Base-by-base conservation (phyloP, 2,113 vertebrate species). In the Dinomys branickii region DNA sequence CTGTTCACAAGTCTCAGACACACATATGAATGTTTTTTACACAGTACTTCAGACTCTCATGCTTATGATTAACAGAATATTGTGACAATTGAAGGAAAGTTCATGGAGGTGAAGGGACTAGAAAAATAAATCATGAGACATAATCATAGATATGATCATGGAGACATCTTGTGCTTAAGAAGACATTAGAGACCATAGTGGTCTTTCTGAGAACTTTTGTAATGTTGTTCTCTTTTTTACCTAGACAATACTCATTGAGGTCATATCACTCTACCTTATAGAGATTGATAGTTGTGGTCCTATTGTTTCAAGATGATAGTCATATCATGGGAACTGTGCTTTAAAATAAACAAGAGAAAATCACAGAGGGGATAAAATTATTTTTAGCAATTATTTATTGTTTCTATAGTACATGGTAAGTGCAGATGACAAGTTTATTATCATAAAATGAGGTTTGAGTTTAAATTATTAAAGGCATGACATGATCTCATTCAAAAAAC, bases 21-120 rank as follows among this genome's bases (percentile, higher is more conserved):
- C 26, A 88, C 33, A 78, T 58, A 89, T 41, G 22, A 84, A 61
- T 50, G 69, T 33, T 94, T 94, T 95, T 94, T 56, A 54, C 73
- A 12, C 3, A 38, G 50, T 41, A 38, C 5, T 13, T 78, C 14
- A 35, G 33, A 50, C 56, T 30, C 54, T 16, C n/a, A 58, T 44
- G 50, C 13, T 88, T 77, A 4, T 63, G 24, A 59, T 61, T 85
- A 69, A 28, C 28, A 69, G n/a, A 73, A 28, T 82, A 35, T 38
- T 78, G 3, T 81, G 26, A 88, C 56, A 85, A 59, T 71, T 71
- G 8, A 94, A 88, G 20, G 28, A 47, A 44, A 14, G 1, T 58
- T 95, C 58, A 86, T 38, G 41, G 73, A 67, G 14, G 9, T 7
- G 19, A 82, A 54, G 22, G 7, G 47, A 52, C 12, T 47, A 59